Base-by-base conservation (phyloP, 1,140 invertebrate species). In the Melitaea cinxia region DNA sequence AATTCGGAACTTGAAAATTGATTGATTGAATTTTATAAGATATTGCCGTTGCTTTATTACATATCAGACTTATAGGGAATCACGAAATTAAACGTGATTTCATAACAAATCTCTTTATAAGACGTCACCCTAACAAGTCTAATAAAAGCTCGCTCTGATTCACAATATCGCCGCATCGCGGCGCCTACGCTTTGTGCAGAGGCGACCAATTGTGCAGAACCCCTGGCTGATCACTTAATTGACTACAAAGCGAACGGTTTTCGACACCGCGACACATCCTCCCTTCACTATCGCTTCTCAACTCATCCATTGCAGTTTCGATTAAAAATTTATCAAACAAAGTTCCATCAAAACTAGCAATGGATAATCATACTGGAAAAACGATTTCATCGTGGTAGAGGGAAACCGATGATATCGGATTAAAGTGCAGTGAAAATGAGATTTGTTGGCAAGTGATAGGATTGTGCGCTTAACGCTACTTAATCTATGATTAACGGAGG, bases 201-300 rank as follows among this genome's bases (percentile, higher is more conserved):
- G 83, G 87, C 87, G 87, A 82, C 85, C 87, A 83, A 86, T 89
- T 88, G 86, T 78, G 77, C 75, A 72, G 72, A 77, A 85, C 86
- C 84, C 84, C 86, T 87, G 85, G 68, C 76, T 88, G 86, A 89
- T 86, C 79, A 85, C 83, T 86, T 89, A 89, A 89, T 89, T 89
- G 87, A 89, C 83, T 86, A 82, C 72, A 64, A 73, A 79, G 78
- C 75, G 82, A 83, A 74, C 77, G 77, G 70, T 85, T 85, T 81
- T 79, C 66, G 77, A 75, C 65, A 70, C 63, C 56, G 63, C 56
- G 47, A 53, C 35, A 67, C 23, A 56, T 54, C 21, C 17, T 52
- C 26, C 49, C 28, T 30, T 15, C 50, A 21, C 33, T 37, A 39
- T 58, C 56, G 9, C 12, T 53, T 54, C 56, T 37, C 23, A 39